Evolutionary conservation across 2,888 invertebrate species (phyloP).

Genomic region (Meta bourneti): DNA sequence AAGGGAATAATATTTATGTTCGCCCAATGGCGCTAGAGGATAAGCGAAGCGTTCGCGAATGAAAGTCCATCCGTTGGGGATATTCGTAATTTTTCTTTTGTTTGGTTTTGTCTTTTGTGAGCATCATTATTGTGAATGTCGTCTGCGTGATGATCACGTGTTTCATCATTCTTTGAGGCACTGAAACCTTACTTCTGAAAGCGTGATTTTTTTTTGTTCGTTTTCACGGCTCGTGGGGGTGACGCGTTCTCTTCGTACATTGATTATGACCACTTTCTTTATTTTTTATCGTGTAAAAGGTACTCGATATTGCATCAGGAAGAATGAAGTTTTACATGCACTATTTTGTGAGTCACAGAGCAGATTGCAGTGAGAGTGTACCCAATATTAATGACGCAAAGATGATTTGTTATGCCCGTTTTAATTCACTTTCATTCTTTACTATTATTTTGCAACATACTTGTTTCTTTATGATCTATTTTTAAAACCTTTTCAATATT

Average conservation of each 20-base stretch:
- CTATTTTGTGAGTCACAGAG: background rate
- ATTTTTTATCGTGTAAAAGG: background rate
- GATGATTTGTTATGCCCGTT: background rate
- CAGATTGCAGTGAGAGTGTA: background rate
- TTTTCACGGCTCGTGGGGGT: background rate
- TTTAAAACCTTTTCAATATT: no score
- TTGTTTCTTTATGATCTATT: no score
- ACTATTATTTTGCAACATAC: no score
- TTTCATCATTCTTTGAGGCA: background rate
- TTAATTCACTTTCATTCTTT: no score
- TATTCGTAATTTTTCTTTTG: background rate
- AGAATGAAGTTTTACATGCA: background rate
- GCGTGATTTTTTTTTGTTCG: background rate
- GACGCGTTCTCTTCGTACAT: background rate
- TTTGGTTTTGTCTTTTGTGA: slow-evolving; percentile 6
- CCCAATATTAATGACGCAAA: background rate
- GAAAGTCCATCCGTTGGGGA: background rate
- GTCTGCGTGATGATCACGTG: slow-evolving; percentile 41
- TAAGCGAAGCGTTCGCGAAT: background rate
- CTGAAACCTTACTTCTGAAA: background rate
- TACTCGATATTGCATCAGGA: slow-evolving; percentile 4
- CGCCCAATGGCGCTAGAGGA: background rate
- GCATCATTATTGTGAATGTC: slow-evolving; percentile 11
- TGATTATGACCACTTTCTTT: background rate
- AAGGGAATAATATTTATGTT: background rate